Evolutionary conservation across 2,113 vertebrate species (phyloP), one percentile per base, ranked within the genome.

Genomic region (Columba livia): DNA sequence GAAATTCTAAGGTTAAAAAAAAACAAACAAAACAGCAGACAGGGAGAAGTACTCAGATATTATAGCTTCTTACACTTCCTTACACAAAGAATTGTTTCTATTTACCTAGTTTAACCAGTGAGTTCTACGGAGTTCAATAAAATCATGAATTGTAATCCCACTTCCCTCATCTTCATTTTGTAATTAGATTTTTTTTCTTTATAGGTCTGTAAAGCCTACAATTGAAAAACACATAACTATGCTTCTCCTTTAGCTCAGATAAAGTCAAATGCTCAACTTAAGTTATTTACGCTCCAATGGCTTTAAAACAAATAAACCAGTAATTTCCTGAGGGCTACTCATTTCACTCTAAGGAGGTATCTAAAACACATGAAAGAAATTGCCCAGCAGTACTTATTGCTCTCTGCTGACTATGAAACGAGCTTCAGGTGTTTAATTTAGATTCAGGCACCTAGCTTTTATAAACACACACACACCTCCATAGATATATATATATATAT

Each of bases 391-490:
- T 92, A 47, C 44, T 47, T 47, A 18, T 47, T 47, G 44, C 44
- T 47, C 44, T 47, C 44, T 47, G 18, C 44, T 47, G 44, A 47
- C 44, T 47, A 66, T 4, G 26, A 65, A 50, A 34, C 69, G 38
- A 72, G 32, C 12, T 83, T 61, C 47, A 66, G 21, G 53, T 56
- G 19, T 36, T 78, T 40, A 51, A 50, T 38, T 28, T 42, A 61
- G 34, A 66, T 38, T 78, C 32, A 69, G 66, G 6, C 20, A 74
- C 29, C 2, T 34, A 75, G 16, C 8, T 53, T 82, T 54, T 42
- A 73, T 6, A 51, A 10, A n/a, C 6, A 54, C 2, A 42, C 12
- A 42, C 12, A 47, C 0, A 56, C 9, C 15, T 5, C 40, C 2
- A 16, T 1, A 56, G 3, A 32, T 2, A 60, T 3, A 61, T 8